Evolutionary conservation across 2,113 vertebrate genomes (phyloP).

Genomic region (Cnemophilus loriae): DNA sequence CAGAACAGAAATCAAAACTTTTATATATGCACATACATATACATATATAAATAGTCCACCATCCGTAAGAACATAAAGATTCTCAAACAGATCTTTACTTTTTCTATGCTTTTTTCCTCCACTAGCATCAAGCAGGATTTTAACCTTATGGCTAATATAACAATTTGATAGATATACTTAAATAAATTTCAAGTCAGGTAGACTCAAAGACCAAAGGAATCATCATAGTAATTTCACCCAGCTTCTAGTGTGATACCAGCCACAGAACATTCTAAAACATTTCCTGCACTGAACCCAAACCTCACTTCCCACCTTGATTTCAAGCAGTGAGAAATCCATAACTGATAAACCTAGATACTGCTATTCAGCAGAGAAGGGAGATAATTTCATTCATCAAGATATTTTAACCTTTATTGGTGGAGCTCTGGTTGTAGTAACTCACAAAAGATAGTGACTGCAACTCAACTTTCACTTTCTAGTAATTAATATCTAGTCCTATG

Average conservation of each 20-base stretch:
- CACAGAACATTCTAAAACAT: neutral
- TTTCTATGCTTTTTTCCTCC: neutral
- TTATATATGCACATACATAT: neutral
- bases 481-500: neutral
- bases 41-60: neutral
- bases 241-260: neutral
- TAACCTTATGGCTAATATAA: neutral
- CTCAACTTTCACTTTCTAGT: neutral
- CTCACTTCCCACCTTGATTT: neutral
- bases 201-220: neutral
- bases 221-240: neutral
- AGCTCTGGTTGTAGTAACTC: neutral
- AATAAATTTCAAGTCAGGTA: neutral
- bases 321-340: neutral
- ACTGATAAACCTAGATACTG: neutral
- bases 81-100: neutral
- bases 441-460: neutral
- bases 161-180: neutral
- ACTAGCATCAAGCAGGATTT: neutral
- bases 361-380: neutral
- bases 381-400: neutral
- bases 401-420: neutral
- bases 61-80: neutral
- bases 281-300: neutral
- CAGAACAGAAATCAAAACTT: neutral